Base-by-base conservation (phyloP, 2,113 vertebrate genomes). In the Microcebus murinus region DNA sequence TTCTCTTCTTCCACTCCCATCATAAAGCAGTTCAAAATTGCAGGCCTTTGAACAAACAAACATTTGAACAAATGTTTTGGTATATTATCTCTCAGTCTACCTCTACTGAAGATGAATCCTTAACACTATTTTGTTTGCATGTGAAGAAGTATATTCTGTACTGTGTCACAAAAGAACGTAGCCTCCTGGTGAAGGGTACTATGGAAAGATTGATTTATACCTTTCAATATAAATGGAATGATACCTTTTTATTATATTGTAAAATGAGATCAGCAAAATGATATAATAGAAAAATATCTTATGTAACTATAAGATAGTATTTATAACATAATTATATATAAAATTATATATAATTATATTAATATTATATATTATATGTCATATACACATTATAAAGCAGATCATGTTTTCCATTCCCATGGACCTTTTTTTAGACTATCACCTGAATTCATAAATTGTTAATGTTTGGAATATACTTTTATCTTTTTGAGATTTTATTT, bases 1-100 rank as follows among this genome's bases (percentile, higher is more conserved):
- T 55, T 42, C 59, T 97, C 11, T 97, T 39, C 94, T 42, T 96
- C 94, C 31, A 11, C 8, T 50, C 20, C 11, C 13, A 29, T 89
- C 25, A 25, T 50, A 85, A 70, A 90, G 36, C 59, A 89, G 2
- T 52, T 42, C 48, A 21, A n/a, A 52, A 48, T 14, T 48, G 73
- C 15, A 77, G 87, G 74, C 67, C 17, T 45, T 13, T 87, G 63
- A 84, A 70, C 31, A 74, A 17, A 21, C 36, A 36, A 36, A 36
- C 36, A 36, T 45, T 13, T 87, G 63, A 84, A 70, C 31, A 74
- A 17, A 21, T 59, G 48, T 83, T 81, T 86, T 31, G 25, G n/a
- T 70, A 4, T 59, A 63, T 73, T 87, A 71, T 21, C 50, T 59
- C 45, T 92, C n/a, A 68, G 70, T 48, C 8, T 48, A 73, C 29